phyloP scores from a whole-genome alignment of 2,888 invertebrate genomes.

The Fragum sueziense region DNA sequence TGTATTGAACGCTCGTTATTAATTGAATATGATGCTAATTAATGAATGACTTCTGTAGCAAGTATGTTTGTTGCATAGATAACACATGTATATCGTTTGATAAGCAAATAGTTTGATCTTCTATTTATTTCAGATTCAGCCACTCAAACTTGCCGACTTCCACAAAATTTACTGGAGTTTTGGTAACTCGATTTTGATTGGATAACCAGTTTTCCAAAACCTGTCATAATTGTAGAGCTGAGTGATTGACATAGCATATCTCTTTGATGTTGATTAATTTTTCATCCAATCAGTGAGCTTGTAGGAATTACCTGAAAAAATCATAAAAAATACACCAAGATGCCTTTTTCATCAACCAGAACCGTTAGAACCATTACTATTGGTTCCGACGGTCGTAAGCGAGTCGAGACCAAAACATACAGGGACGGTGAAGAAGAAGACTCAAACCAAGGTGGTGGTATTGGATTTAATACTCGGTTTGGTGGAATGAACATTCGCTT shows the following conservation, averaged over 20 bases:
- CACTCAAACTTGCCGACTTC: background rate
- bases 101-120: background rate
- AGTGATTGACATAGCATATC: background rate
- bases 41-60: background rate
- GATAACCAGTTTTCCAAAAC: background rate
- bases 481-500: conserved; percentile 51
- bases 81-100: background rate
- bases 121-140: background rate
- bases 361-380: conserved; percentile 71
- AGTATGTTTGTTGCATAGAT: background rate
- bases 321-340: conserved; percentile 13
- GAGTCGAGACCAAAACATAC: conserved; percentile 69
- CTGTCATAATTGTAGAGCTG: background rate
- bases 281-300: background rate
- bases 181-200: background rate
- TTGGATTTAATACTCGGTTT: conserved; percentile 60
- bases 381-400: conserved; percentile 68
- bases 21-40: background rate
- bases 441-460: conserved; percentile 48
- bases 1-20: background rate
- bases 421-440: conserved; percentile 67
- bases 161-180: background rate
- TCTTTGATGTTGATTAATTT: background rate
- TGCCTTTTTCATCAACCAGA: conserved; percentile 58
- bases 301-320: background rate